Percentiles rank a stretch among this genome's conserved stretches.
phyloP scores from a whole-genome alignment of 2,888 invertebrate genomes.

The Himalopsyche kuldschensis region DNA sequence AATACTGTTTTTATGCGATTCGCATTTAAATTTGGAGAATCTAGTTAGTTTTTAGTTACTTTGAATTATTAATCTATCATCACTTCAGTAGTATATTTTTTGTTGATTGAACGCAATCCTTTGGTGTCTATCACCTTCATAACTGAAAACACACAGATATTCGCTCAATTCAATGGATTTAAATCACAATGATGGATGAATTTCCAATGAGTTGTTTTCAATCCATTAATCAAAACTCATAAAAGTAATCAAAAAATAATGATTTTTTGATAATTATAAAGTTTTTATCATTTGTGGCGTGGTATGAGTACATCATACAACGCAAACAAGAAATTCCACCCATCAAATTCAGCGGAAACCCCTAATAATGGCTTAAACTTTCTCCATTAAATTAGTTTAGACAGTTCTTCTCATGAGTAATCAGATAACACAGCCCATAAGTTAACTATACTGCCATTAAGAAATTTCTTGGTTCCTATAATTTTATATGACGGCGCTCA shows the following conservation, averaged over 20 bases:
- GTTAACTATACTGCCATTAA: background rate
- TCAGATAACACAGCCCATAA: background rate
- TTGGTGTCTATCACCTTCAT: too few relatives aligned
- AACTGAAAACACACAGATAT: too few relatives aligned
- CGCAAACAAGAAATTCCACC: background rate
- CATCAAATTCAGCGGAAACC: background rate
- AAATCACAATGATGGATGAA: too few relatives aligned
- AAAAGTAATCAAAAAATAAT: background rate
- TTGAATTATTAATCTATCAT: too few relatives aligned
- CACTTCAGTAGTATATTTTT: too few relatives aligned
- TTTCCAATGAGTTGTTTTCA: too few relatives aligned
- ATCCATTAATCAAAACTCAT: too few relatives aligned
- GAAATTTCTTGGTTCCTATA: background rate
- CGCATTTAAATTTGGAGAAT: too few relatives aligned
- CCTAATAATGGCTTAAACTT: background rate
- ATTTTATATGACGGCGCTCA: background rate
- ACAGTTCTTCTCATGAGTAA: background rate
- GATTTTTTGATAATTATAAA: background rate
- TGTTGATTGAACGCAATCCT: too few relatives aligned
- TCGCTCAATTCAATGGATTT: too few relatives aligned
- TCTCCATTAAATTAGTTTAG: conserved; percentile 1
- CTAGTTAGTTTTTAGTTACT: too few relatives aligned
- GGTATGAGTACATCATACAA: background rate
- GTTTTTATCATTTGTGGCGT: background rate
- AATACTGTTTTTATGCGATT: too few relatives aligned